Evolutionary conservation across 2,797 vertebrate genomes (phyloP).

Genomic region (Macrochelys suwanniensis): DNA sequence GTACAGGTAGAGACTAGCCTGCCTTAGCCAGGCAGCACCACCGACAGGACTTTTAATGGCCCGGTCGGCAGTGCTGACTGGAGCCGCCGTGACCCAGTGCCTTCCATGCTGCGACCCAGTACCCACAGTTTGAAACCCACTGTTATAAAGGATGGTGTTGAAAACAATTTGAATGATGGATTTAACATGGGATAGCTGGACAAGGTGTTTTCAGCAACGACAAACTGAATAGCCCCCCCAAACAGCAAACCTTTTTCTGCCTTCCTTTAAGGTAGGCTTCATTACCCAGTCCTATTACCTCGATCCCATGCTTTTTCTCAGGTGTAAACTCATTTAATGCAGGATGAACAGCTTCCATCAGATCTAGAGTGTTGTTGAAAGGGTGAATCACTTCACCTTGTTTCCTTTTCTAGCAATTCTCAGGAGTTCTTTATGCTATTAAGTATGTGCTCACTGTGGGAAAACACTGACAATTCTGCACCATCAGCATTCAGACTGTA

Average conservation of each 20-base stretch:
- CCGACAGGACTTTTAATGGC: no score
- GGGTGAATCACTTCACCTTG: background rate
- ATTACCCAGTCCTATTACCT: slow-evolving; percentile 35
- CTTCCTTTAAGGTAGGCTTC: slow-evolving; percentile 22
- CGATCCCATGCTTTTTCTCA: slow-evolving; percentile 30
- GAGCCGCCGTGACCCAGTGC: no score
- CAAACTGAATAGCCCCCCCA: background rate
- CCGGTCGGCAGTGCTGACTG: no score
- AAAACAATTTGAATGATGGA: background rate
- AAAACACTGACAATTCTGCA: background rate
- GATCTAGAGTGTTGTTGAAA: background rate
- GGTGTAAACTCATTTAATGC: slow-evolving; percentile 36
- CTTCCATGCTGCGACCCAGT: no score
- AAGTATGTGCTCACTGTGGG: background rate
- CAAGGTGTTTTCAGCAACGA: background rate
- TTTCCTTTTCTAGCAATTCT: slow-evolving; percentile 18
- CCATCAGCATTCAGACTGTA: accelerated
- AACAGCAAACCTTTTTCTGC: background rate
- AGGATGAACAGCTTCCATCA: slow-evolving; percentile 33
- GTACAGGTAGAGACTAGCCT: no score
- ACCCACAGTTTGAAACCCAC: no score
- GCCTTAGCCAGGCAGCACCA: no score
- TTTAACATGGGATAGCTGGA: background rate
- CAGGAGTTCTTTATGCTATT: background rate
- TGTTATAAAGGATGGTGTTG: background rate